Percentiles rank a stretch among this genome's conserved stretches.
These are phyloP conservation scores for Hylia prasina DNA, from an alignment of 2,113 vertebrate genomes.

Conservation along the genomic window DNA sequence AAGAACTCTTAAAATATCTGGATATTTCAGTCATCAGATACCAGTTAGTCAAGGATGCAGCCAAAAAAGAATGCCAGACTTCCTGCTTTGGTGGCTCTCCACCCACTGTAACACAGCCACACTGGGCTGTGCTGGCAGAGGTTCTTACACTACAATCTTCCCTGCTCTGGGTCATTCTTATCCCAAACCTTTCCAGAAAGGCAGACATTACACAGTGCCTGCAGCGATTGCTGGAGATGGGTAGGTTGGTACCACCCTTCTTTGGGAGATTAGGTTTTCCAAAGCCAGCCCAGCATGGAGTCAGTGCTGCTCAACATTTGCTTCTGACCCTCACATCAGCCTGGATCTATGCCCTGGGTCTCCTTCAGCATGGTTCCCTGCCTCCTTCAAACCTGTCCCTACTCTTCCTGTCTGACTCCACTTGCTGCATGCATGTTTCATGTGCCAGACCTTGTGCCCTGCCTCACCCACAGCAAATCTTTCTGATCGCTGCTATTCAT, in stretches of 20 bases:
- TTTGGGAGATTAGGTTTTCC: accelerated
- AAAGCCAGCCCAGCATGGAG: neutral
- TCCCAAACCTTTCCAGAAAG: neutral
- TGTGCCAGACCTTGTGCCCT: neutral
- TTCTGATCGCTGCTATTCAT: neutral
- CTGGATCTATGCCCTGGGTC: neutral
- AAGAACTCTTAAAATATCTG: neutral
- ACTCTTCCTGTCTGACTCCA: neutral
- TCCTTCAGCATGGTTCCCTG: neutral
- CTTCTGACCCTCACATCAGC: neutral
- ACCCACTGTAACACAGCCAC: neutral
- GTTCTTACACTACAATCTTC: neutral
- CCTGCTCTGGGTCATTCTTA: neutral
- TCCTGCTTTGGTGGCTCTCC: too few relatives aligned
- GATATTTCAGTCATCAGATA: neutral
- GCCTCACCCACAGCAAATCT: neutral
- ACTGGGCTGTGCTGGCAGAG: accelerated
- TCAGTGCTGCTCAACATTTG: neutral
- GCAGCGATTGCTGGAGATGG: accelerated
- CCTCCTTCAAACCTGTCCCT: neutral
- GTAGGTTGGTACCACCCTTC: neutral
- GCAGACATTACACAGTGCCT: neutral
- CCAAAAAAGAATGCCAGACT: neutral
- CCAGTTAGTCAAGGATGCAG: neutral
- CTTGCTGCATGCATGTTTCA: accelerated